These are phyloP conservation scores for Antennarius maculatus DNA, from an alignment of 2,797 vertebrate genomes.

Conservation along the genomic window DNA sequence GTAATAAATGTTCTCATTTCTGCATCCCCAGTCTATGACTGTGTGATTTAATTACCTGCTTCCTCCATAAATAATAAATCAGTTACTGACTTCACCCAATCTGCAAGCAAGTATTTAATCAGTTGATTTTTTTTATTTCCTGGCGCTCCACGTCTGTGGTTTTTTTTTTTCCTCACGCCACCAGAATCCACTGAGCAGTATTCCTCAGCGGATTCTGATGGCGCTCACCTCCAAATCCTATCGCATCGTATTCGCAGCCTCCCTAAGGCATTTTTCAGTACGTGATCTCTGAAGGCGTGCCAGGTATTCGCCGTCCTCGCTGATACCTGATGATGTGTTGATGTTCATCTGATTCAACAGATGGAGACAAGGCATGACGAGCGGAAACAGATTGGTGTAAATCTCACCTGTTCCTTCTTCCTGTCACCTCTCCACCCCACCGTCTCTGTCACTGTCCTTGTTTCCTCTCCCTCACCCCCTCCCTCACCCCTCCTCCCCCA, in stretches of 20 bases:
- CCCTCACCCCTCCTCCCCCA: slow-evolving; percentile 14
- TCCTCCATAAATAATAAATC: slow-evolving; percentile 19
- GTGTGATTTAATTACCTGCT: slow-evolving; percentile 47
- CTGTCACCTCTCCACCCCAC: slow-evolving; percentile 12
- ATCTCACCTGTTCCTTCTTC: slow-evolving; percentile 45
- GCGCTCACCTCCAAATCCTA: background rate
- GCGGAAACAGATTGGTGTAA: slow-evolving; percentile 20
- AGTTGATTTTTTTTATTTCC: slow-evolving; percentile 43
- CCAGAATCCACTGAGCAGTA: no score
- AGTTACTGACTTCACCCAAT: slow-evolving; percentile 45
- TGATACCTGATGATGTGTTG: slow-evolving; percentile 13
- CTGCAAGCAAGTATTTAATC: slow-evolving; percentile 33
- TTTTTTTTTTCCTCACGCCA: slow-evolving; percentile 3
- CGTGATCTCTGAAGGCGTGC: slow-evolving; percentile 18
- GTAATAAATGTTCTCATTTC: slow-evolving; percentile 7
- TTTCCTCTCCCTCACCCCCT: slow-evolving; percentile 20
- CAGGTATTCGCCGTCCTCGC: slow-evolving; percentile 17
- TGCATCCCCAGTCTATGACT: slow-evolving; percentile 17
- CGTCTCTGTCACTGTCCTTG: slow-evolving; percentile 24
- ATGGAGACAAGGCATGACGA: slow-evolving; percentile 24
- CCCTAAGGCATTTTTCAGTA: slow-evolving; percentile 16
- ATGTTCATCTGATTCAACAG: slow-evolving; percentile 40
- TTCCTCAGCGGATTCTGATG: background rate
- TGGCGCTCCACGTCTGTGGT: background rate
- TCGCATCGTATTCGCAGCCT: slow-evolving; percentile 8